Conservation (phyloP, 2,888 invertebrate genomes). For the Andrena minutula region DNA sequence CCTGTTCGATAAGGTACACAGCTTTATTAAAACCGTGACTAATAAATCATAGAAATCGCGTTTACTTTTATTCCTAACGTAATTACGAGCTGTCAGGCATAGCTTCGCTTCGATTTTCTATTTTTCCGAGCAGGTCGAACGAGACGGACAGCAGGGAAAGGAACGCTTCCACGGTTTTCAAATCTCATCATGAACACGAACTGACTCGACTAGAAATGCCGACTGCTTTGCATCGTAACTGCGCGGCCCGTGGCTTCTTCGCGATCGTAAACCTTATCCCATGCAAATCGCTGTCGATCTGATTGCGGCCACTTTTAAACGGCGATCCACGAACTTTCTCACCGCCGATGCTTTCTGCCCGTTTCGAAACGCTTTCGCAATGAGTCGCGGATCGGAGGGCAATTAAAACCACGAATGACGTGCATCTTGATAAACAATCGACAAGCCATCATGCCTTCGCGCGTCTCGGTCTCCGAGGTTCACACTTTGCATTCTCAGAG, state of each 20-base stretch:
- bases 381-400: background rate
- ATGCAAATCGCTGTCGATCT: conserved; percentile 41
- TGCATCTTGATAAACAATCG: background rate
- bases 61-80: background rate
- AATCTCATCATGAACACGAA: conserved; percentile 34
- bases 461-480: too few species aligned
- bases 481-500: too few species aligned
- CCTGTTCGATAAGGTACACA: background rate
- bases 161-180: conserved; percentile 27
- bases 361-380: conserved; percentile 1
- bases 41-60: conserved; percentile 3
- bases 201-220: conserved; percentile 29
- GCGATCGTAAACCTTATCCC: conserved; percentile 35
- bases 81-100: background rate
- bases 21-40: background rate
- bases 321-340: conserved; percentile 14
- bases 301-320: conserved; percentile 19
- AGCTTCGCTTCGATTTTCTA: background rate
- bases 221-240: conserved; percentile 44
- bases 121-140: background rate
- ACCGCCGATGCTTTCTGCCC: background rate
- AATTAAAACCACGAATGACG: background rate
- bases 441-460: background rate
- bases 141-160: background rate
- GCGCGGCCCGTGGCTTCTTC: conserved; percentile 26